Percentiles rank a stretch among this genome's conserved stretches.
phyloP scores from a whole-genome alignment of 2,888 invertebrate species.

The Drosophila lutescens region DNA sequence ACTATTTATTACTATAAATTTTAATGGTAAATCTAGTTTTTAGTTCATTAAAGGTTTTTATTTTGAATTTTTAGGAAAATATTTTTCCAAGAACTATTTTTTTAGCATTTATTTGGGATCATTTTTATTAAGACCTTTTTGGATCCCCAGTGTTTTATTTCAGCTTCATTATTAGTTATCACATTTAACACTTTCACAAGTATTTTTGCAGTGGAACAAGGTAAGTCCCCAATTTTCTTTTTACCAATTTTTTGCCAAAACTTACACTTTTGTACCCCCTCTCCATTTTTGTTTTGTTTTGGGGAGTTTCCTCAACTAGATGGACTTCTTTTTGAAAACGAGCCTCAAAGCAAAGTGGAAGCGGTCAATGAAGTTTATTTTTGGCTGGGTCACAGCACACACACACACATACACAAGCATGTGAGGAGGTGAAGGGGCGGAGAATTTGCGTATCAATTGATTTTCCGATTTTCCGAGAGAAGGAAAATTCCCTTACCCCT shows the following conservation, averaged over 20 bases:
- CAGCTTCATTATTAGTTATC: not conserved
- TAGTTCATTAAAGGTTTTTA: not conserved
- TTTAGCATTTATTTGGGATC: too few relatives aligned
- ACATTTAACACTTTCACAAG: not conserved
- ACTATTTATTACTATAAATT: too few relatives aligned
- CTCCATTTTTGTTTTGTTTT: not conserved
- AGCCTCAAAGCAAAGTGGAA: conserved; percentile 30
- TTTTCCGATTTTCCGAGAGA: conserved; percentile 20
- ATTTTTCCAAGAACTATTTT: too few relatives aligned
- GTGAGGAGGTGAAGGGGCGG: conserved; percentile 1
- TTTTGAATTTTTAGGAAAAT: too few relatives aligned
- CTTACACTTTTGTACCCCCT: not conserved
- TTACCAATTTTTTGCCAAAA: not conserved
- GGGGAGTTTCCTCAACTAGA: conserved; percentile 1
- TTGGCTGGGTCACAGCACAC: conserved; percentile 59
- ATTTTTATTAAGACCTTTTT: too few relatives aligned
- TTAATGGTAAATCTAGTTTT: not conserved
- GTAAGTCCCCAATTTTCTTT: not conserved
- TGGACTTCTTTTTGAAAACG: conserved; percentile 1
- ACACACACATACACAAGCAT: conserved; percentile 16
- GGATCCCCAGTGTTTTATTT: too few relatives aligned
- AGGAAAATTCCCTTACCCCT: conserved; percentile 2
- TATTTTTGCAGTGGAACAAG: not conserved
- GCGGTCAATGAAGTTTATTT: conserved; percentile 65
- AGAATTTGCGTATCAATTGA: conserved; percentile 50